Conservation (phyloP, 2,113 vertebrate genomes). For the Syngnathus floridae region DNA sequence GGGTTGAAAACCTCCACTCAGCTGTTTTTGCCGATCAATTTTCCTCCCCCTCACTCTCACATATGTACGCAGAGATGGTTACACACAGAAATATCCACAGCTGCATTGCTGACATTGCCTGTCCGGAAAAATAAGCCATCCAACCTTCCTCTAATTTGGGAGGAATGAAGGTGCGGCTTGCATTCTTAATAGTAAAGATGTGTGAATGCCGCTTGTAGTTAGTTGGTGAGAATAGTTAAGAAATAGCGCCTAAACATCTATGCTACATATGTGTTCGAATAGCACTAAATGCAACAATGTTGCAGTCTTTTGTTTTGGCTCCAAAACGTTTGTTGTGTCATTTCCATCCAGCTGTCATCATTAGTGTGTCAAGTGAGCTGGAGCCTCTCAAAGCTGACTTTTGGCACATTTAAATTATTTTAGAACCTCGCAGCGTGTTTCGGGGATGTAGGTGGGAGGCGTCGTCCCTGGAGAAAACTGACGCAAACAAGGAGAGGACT, state of each 20-base stretch:
- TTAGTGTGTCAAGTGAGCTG: neutral
- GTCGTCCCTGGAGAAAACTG: too few species aligned
- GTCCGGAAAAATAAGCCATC: slow-evolving; percentile 44
- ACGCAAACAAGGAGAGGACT: neutral
- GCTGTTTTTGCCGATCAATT: slow-evolving; percentile 41
- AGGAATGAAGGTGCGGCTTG: slow-evolving; percentile 61
- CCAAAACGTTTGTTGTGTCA: neutral
- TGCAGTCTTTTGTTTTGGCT: neutral
- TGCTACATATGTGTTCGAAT: slow-evolving; percentile 13
- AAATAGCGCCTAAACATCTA: neutral
- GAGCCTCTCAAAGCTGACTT: neutral
- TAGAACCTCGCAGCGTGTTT: too few species aligned
- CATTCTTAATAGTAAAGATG: slow-evolving; percentile 52
- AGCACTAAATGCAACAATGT: neutral
- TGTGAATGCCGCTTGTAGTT: slow-evolving; percentile 5
- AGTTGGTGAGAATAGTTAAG: too few species aligned
- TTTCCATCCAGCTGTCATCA: neutral
- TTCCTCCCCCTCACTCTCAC: slow-evolving; percentile 3
- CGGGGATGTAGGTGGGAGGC: too few species aligned
- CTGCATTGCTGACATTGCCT: slow-evolving; percentile 40
- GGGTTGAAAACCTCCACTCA: slow-evolving; percentile 39
- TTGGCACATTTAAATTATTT: neutral
- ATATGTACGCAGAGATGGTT: neutral
- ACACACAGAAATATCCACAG: neutral
- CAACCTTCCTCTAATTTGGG: slow-evolving; percentile 54